Evolutionary conservation across 2,888 invertebrate species (phyloP).

Genomic region (Erpobdella octoculata): DNA sequence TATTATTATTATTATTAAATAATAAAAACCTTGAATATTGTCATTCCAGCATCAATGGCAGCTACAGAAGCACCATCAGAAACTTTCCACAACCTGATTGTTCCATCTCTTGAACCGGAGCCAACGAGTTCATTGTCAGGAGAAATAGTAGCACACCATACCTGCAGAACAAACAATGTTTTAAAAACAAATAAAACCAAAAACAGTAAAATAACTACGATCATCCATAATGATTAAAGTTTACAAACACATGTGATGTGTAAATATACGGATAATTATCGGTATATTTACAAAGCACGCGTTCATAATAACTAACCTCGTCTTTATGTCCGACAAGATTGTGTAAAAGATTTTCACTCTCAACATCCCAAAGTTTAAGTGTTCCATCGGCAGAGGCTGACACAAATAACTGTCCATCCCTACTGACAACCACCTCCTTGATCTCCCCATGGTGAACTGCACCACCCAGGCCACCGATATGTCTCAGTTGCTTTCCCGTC

Average conservation of each 20-base stretch:
- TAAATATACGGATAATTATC: too few species aligned
- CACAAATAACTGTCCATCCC: conserved; percentile 48
- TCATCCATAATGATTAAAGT: not conserved
- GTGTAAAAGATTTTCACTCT: conserved; percentile 46
- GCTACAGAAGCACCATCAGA: conserved; percentile 47
- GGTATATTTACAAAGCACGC: not conserved
- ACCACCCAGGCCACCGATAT: conserved; percentile 8
- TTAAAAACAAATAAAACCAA: not conserved
- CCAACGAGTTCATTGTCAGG: conserved; percentile 50
- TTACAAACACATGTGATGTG: not conserved
- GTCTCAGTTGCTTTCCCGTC: conserved; percentile 35
- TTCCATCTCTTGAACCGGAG: conserved; percentile 51
- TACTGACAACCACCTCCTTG: conserved; percentile 47
- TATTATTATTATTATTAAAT: not conserved
- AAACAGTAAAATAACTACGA: not conserved
- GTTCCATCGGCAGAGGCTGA: conserved; percentile 50
- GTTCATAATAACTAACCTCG: conserved; percentile 24
- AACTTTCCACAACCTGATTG: conserved; percentile 51
- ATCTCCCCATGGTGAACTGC: conserved; percentile 48
- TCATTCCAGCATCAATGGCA: conserved; percentile 49
- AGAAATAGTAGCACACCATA: conserved; percentile 50
- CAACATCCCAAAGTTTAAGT: conserved; percentile 50
- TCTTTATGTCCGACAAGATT: conserved; percentile 32
- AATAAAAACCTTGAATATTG: conserved; percentile 48
- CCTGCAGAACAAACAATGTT: conserved; percentile 40